Percentiles rank a stretch among this genome's conserved stretches.
phyloP scores from a whole-genome alignment of 2,113 vertebrate genomes.

The Polypterus bichir region DNA sequence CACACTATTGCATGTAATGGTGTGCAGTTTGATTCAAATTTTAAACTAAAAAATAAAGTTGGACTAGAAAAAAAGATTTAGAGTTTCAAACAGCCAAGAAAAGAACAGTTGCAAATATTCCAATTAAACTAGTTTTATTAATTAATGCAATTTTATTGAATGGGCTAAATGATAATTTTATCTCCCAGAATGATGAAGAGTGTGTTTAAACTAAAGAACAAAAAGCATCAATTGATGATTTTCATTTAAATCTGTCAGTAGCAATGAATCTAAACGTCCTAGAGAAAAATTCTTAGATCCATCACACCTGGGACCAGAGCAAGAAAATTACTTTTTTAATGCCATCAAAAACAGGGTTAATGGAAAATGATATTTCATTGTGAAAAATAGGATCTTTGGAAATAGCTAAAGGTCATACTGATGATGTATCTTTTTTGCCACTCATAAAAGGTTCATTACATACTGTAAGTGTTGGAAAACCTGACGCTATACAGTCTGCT shows the following conservation, averaged over 20 bases:
- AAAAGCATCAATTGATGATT: conserved; percentile 11
- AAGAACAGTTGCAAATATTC: too few species aligned
- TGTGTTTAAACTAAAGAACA: not conserved
- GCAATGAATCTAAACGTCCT: conserved; percentile 9
- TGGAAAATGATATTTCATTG: conserved; percentile 19
- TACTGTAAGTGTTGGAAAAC: conserved; percentile 7
- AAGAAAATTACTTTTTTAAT: conserved; percentile 21
- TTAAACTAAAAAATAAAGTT: too few species aligned
- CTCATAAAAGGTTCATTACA: conserved; percentile 19
- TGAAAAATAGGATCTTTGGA: conserved; percentile 16
- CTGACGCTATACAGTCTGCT: conserved; percentile 4
- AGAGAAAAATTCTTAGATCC: conserved; percentile 11
- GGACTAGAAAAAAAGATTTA: too few species aligned
- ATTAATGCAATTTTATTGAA: too few species aligned
- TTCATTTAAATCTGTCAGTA: conserved; percentile 15
- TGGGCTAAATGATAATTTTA: too few species aligned
- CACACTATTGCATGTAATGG: too few species aligned
- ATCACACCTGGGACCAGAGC: conserved; percentile 13
- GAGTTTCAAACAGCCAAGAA: too few species aligned
- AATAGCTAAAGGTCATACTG: conserved; percentile 15
- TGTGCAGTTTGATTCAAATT: too few species aligned
- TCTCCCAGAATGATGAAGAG: too few species aligned
- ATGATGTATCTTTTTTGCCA: conserved; percentile 15
- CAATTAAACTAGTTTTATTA: too few species aligned
- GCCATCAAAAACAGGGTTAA: conserved; percentile 17